Evolutionary conservation across 1,140 invertebrate genomes (phyloP), one percentile per base, ranked within the genome.

Genomic region (Hypothenemus hampei): DNA sequence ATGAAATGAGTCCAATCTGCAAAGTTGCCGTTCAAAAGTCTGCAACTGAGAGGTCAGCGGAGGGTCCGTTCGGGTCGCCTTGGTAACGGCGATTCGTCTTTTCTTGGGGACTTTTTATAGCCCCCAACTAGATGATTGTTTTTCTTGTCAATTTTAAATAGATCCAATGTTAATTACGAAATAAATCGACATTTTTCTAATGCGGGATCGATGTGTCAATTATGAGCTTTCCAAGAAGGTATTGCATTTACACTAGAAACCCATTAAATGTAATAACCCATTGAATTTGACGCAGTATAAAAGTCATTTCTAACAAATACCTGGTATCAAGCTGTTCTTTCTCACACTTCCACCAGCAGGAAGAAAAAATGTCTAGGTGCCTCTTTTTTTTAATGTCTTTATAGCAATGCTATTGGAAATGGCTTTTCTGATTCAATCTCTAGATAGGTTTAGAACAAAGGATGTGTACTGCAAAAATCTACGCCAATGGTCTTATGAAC

Each of bases 1-100:
- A 51, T 51, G 49, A 51, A 51, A 51, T 43, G 49, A 51, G 49
- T 26, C 37, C 49, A 33, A 51, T 46, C 11, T 45, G 43, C 43
- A 11, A 18, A n/a, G 43, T 45, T 45, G 21, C 33, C 46, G 31
- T 6, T n/a, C 20, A 11, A 13, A n/a, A 10, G 46, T 51, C 49
- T 51, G 49, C 21, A 51, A 39, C 37, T 51, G 49, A 51, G 39
- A 51, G 49, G 49, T 51, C 49, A 51, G 22, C 35, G 4, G 18
- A 49, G 47, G 47, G 47, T 49, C 47, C 49, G 33, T 22, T 21
- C 7, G 22, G 13, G 47, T 50, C 22, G 47, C 20, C 39, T 15
- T 43, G 49, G 49, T 18, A 51, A 51, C 37, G 8, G 24, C 19
- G n/a, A 19, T 29, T 8, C n/a, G 23, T 43, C 39, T 41, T 51